Conservation (phyloP, 2,797 vertebrate genomes). For the Emys orbicularis region DNA sequence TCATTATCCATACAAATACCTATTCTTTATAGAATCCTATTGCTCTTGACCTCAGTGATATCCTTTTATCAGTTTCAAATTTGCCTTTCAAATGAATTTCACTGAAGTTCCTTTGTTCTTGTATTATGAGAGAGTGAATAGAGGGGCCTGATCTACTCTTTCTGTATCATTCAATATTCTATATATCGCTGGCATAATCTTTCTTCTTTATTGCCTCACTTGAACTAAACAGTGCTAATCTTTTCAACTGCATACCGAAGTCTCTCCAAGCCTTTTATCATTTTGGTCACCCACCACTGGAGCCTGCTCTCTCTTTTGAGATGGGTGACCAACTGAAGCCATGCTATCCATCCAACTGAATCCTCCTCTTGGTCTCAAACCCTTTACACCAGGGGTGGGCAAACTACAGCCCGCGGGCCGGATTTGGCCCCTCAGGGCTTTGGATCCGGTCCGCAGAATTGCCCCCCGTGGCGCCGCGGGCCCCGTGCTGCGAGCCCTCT, state of each 20-base stretch:
- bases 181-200: not conserved
- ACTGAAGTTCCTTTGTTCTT: not conserved
- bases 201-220: not conserved
- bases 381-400: not conserved
- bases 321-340: not conserved
- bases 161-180: not conserved
- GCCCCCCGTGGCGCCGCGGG: too few relatives aligned
- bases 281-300: not conserved
- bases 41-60: not conserved
- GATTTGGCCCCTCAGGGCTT: too few relatives aligned
- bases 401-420: too few relatives aligned
- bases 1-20: not conserved
- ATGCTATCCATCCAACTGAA: not conserved
- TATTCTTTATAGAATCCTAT: accelerated
- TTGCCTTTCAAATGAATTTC: not conserved
- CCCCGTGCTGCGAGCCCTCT: too few relatives aligned
- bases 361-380: not conserved
- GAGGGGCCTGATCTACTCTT: not conserved
- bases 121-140: not conserved
- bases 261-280: not conserved
- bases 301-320: not conserved
- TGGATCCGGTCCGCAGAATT: too few relatives aligned
- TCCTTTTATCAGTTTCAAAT: not conserved
- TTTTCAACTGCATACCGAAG: not conserved
- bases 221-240: not conserved